Percentiles rank a stretch among this genome's conserved stretches.
These are phyloP conservation scores for Perca fluviatilis DNA, from an alignment of 2,113 vertebrate genomes.

Conservation along the genomic window DNA sequence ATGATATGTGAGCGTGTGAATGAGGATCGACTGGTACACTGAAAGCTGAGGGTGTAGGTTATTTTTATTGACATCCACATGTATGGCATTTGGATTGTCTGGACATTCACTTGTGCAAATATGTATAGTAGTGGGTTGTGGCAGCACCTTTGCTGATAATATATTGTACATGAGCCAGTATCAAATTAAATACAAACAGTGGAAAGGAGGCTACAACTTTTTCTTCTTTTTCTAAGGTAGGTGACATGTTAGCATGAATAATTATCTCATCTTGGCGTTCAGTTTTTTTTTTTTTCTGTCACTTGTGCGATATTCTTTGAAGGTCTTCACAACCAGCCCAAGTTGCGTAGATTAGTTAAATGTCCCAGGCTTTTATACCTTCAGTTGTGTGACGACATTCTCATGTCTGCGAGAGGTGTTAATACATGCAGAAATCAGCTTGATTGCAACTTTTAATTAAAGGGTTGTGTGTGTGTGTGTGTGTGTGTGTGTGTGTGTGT, in stretches of 20 bases:
- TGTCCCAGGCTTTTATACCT: slow-evolving; percentile 61
- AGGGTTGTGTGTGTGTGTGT: background rate
- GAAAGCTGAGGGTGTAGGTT: background rate
- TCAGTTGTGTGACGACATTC: slow-evolving; percentile 67
- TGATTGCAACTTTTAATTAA: slow-evolving; percentile 83
- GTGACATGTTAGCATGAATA: slow-evolving; percentile 40
- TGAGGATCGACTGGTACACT: background rate
- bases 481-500: slow-evolving; percentile 24
- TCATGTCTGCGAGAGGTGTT: slow-evolving; percentile 74
- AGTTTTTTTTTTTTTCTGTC: slow-evolving; percentile 7
- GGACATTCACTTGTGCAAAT: background rate
- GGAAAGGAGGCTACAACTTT: slow-evolving; percentile 15
- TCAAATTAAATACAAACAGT: slow-evolving; percentile 13
- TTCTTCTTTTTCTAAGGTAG: slow-evolving; percentile 19
- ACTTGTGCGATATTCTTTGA: slow-evolving; percentile 19
- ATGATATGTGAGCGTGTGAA: background rate
- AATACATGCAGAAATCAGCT: slow-evolving; percentile 78
- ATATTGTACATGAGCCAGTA: background rate
- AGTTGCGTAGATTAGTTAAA: slow-evolving; percentile 45
- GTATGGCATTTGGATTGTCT: background rate
- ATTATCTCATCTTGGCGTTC: slow-evolving; percentile 29
- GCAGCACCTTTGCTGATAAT: background rate
- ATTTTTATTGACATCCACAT: background rate
- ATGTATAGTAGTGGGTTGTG: background rate
- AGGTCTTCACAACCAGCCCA: slow-evolving; percentile 31